Evolutionary conservation across 2,797 vertebrate genomes (phyloP).

Genomic region (Muscicapa striata): DNA sequence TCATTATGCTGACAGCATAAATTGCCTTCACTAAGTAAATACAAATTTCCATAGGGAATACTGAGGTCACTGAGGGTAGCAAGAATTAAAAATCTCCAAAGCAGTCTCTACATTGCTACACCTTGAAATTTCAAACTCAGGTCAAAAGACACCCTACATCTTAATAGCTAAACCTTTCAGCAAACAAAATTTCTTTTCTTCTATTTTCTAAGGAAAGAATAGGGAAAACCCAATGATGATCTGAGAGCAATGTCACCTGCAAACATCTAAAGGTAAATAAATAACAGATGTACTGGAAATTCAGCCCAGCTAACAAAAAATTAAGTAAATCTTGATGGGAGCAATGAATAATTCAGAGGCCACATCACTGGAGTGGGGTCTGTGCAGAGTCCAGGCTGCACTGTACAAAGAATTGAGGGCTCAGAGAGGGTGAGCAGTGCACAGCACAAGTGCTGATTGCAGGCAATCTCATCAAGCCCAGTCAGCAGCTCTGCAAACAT

Average conservation of each 20-base stretch:
- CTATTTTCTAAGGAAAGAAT: not conserved
- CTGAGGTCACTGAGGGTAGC: not conserved
- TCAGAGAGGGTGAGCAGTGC: not conserved
- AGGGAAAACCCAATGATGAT: not conserved
- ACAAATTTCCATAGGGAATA: not conserved
- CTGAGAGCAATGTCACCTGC: not conserved
- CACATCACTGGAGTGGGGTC: not conserved
- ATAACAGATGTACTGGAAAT: not conserved
- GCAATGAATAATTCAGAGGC: constrained; percentile 26
- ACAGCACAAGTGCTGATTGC: not conserved
- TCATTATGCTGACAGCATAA: not conserved
- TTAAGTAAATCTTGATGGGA: not conserved
- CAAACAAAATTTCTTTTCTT: not conserved
- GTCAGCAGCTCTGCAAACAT: constrained; percentile 37
- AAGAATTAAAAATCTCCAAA: not conserved
- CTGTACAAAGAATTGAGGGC: not conserved
- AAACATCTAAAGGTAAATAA: not conserved
- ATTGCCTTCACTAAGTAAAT: not conserved
- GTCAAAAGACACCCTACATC: not conserved
- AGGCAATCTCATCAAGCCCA: not conserved
- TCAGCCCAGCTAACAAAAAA: not conserved
- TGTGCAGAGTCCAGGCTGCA: not conserved
- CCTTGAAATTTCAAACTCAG: not conserved
- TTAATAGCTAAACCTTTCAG: not conserved
- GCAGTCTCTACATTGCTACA: not conserved